Conservation (phyloP, 1,140 invertebrate species). For the Pogonus chalceus region DNA sequence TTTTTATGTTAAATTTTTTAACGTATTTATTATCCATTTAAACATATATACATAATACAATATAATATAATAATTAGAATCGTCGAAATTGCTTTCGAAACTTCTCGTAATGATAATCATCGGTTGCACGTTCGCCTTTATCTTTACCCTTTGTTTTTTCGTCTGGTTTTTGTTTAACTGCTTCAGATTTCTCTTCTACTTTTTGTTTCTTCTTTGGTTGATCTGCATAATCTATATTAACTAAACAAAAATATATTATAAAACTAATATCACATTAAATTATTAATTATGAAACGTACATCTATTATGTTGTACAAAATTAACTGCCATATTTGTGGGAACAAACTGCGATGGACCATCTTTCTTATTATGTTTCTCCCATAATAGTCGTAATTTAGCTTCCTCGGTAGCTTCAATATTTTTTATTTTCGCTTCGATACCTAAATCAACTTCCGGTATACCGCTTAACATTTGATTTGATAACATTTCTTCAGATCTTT, state of each 20-base stretch:
- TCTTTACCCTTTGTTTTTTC: conserved; percentile 50
- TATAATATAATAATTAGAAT: conserved; percentile 47
- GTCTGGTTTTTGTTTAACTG: conserved; percentile 40
- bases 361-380: conserved; percentile 82
- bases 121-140: conserved; percentile 81
- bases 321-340: conserved; percentile 94
- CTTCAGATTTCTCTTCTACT: conserved; percentile 40
- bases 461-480: conserved; percentile 99
- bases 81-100: conserved; percentile 93
- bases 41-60: neutral
- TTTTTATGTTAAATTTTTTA: neutral
- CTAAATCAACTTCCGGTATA: conserved; percentile 99
- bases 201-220: conserved; percentile 46
- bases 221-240: conserved; percentile 69
- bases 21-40: neutral
- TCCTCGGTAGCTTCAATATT: conserved; percentile 98
- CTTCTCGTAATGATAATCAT: conserved; percentile 94
- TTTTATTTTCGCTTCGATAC: conserved; percentile 94
- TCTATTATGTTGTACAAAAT: conserved; percentile 94
- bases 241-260: conserved; percentile 40
- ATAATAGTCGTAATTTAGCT: conserved; percentile 84
- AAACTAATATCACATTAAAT: conserved; percentile 26
- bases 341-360: conserved; percentile 94
- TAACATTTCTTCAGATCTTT: conserved; percentile 91
- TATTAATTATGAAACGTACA: conserved; percentile 46